These are phyloP conservation scores for Cryptotis parvus DNA, from an alignment of 2,113 vertebrate genomes.

Conservation along the genomic window DNA sequence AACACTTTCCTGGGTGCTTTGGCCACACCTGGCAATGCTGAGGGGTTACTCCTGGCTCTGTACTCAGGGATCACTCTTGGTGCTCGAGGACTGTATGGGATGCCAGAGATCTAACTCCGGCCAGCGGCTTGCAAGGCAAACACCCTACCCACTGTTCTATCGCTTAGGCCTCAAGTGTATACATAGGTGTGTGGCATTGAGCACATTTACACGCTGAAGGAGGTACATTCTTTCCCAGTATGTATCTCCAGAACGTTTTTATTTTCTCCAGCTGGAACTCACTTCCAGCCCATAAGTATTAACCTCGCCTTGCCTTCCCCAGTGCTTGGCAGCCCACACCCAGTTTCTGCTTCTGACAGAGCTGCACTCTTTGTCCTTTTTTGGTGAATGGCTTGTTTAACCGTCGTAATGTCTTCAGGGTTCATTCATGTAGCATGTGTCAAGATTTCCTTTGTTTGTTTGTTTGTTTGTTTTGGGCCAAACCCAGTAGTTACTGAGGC, in stretches of 20 bases:
- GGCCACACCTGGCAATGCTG: neutral
- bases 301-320: neutral
- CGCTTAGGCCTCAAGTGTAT: neutral
- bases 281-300: neutral
- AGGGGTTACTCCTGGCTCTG: too few relatives aligned
- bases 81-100: too few relatives aligned
- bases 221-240: neutral
- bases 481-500: too few relatives aligned
- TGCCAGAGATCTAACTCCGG: too few relatives aligned
- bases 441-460: conserved; percentile 12
- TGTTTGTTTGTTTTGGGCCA: too few relatives aligned
- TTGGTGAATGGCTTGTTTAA: conserved; percentile 11
- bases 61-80: too few relatives aligned
- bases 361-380: neutral
- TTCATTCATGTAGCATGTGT: neutral
- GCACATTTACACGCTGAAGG: neutral
- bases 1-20: neutral
- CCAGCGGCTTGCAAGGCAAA: too few relatives aligned
- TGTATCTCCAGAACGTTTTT: neutral
- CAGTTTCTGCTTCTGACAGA: neutral
- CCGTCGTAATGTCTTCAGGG: neutral
- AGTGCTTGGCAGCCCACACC: neutral
- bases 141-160: too few relatives aligned
- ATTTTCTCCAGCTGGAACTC: neutral
- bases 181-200: neutral